Percentiles rank a stretch among this genome's conserved stretches.
These are phyloP conservation scores for Oligia fasciuncula DNA, from an alignment of 2,888 invertebrate species.

Conservation along the genomic window DNA sequence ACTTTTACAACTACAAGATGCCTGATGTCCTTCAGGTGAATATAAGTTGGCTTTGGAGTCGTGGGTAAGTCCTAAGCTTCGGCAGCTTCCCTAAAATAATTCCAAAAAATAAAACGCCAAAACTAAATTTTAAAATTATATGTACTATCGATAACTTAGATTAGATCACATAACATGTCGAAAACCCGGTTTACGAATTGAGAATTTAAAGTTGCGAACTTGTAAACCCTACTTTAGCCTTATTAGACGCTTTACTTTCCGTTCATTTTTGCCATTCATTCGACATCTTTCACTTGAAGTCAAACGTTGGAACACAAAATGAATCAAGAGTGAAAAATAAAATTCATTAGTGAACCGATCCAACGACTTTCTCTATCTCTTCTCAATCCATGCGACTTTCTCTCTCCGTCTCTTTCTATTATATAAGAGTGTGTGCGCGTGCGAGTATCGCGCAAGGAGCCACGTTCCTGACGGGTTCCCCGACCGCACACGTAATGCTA, in stretches of 20 bases:
- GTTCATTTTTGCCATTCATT: background rate
- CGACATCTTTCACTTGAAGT: background rate
- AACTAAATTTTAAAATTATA: conserved; percentile 52
- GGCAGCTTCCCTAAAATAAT: too few species aligned
- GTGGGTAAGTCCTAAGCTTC: too few species aligned
- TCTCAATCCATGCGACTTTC: background rate
- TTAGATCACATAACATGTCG: conserved; percentile 65
- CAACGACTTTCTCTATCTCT: background rate
- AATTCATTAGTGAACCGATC: background rate
- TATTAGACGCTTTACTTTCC: background rate
- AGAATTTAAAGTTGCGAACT: background rate
- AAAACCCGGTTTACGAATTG: background rate
- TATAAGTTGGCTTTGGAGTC: too few species aligned
- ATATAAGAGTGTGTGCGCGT: background rate
- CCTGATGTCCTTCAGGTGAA: too few species aligned
- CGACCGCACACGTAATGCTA: background rate
- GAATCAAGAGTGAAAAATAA: background rate
- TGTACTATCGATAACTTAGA: conserved; percentile 69
- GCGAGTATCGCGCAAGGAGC: background rate
- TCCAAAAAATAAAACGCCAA: conserved; percentile 17
- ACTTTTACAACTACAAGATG: too few species aligned
- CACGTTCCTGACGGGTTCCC: background rate
- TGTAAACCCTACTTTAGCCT: background rate
- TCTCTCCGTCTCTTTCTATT: background rate
- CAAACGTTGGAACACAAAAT: background rate